Conservation (phyloP, 1,140 invertebrate genomes). For the Drosophila lacteicornis region DNA sequence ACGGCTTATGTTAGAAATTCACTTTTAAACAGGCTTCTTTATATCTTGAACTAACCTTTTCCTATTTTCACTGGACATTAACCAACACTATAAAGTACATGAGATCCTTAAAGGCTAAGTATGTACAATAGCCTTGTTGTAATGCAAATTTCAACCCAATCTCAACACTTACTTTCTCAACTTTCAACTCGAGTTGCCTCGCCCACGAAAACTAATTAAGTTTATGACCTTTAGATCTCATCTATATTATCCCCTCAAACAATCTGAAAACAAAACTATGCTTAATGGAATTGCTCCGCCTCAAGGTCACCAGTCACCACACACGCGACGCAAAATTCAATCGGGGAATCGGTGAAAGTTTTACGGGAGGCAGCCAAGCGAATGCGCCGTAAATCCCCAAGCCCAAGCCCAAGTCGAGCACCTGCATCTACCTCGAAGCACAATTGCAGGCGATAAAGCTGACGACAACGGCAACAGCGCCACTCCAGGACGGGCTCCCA, state of each 20-base stretch:
- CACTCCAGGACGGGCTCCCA: constrained; percentile 69
- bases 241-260: background rate
- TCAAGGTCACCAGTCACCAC: constrained; percentile 8
- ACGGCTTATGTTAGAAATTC: background rate
- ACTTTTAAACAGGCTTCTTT: too few relatives aligned
- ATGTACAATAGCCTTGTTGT: too few relatives aligned
- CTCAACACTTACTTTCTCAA: background rate
- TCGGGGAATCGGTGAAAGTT: background rate
- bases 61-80: background rate
- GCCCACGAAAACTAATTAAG: background rate
- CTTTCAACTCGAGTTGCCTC: background rate
- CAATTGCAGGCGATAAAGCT: constrained; percentile 82
- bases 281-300: background rate
- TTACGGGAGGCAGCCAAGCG: background rate
- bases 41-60: too few relatives aligned
- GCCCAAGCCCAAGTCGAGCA: background rate
- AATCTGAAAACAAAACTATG: background rate
- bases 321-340: constrained; percentile 3
- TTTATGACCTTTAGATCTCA: background rate
- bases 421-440: constrained; percentile 72
- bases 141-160: too few relatives aligned
- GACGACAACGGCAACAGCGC: constrained; percentile 80
- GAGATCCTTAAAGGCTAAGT: background rate
- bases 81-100: background rate
- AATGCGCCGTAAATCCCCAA: background rate